Evolutionary conservation across 2,888 invertebrate species (phyloP), one percentile per base, ranked within the genome.

Genomic region (Liopterus haemorrhoidalis): DNA sequence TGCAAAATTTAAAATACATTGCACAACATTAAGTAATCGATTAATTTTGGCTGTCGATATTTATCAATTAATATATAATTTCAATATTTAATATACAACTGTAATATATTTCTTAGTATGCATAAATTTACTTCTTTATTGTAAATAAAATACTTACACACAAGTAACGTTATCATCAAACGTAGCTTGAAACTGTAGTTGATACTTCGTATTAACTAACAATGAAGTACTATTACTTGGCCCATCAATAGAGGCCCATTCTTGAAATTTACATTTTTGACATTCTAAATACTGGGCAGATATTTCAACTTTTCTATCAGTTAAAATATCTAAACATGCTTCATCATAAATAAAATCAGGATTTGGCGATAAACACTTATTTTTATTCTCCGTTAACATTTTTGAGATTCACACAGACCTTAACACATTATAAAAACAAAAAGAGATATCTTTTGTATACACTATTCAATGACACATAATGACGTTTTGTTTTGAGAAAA

Each of bases 201-300:
- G 56, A 49, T 67, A 69, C 28, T 61, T 60, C 3, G 68, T 68
- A 45, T 62, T 63, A 2, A 67, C 55, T 30, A 66, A 53, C 31
- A 68, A 42, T 5, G 67, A 65, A 12, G 55, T 59, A 42, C 50
- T 62, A 1, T 46, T 30, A 31, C 52, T 41, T 2, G 62, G 54
- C 11, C 35, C 42, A n/a, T n/a, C n/a, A 5, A 69, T 20, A 3
- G 51, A 51, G 6, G 59, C 51, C 37, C 63, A 53, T 19, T 58
- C 56, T 57, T 63, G 61, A 45, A 61, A 66, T 46, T 64, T 57
- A 48, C 69, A 69, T 27, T 64, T 58, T 42, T 64, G 59, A 54
- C 69, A 69, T 48, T 69, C 66, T 12, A 58, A 55, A 54, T 69
- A 69, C 45, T 69, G 68, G 6, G 66, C 66, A 44, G 41, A 57